Percentiles rank a stretch among this genome's conserved stretches.
Evolutionary conservation across 2,888 invertebrate species (phyloP).

Genomic region (Lasioglossum zephyrum): DNA sequence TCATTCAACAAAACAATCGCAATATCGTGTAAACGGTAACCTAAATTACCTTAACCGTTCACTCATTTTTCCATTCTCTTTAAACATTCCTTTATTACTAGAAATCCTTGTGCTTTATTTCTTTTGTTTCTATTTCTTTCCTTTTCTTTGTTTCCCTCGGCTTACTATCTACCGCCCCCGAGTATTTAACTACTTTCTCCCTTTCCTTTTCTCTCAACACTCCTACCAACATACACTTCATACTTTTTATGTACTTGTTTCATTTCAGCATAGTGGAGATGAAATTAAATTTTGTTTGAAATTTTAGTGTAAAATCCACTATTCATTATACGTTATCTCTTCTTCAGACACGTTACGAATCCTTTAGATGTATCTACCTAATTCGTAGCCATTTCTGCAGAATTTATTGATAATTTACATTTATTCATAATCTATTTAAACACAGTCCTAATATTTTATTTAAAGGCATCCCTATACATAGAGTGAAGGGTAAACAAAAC

Average conservation of each 20-base stretch:
- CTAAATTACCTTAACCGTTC: neutral
- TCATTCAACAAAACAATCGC: neutral
- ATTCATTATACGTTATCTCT: too few species aligned
- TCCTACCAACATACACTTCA: neutral
- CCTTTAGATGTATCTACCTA: too few species aligned
- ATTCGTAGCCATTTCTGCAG: rapidly evolving
- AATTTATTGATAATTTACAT: neutral
- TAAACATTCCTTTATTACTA: neutral
- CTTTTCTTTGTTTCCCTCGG: neutral
- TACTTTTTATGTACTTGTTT: neutral
- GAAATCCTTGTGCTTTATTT: neutral
- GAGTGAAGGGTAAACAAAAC: too few species aligned
- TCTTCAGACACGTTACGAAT: neutral
- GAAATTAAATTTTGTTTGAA: neutral
- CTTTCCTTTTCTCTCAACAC: neutral
- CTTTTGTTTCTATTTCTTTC: neutral
- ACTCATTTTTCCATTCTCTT: neutral
- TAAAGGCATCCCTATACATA: too few species aligned
- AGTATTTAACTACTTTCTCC: neutral
- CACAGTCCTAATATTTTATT: too few species aligned
- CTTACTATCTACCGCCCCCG: neutral
- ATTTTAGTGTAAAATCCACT: too few species aligned
- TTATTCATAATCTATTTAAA: too few species aligned
- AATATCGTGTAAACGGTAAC: neutral
- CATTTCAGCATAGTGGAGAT: neutral